Evolutionary conservation across 2,797 vertebrate genomes (phyloP).

Genomic region (Glossophaga mutica): DNA sequence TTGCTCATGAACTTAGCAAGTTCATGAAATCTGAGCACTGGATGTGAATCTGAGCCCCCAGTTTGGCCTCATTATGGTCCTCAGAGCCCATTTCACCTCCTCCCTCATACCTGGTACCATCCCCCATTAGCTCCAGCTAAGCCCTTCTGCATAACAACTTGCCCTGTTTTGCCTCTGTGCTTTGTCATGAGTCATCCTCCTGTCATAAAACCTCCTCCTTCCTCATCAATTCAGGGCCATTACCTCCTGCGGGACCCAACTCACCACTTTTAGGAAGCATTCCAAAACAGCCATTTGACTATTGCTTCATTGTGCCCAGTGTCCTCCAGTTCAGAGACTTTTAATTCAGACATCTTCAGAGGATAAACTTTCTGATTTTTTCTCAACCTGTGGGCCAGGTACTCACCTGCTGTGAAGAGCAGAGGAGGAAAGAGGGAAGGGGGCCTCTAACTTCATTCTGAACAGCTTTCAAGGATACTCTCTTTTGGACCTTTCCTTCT

Average conservation of each 20-base stretch:
- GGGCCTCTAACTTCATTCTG: neutral
- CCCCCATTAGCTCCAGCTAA: neutral
- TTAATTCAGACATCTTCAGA: neutral
- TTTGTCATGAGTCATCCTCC: conserved; percentile 8
- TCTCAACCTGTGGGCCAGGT: neutral
- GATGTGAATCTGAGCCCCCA: neutral
- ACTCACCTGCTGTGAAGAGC: neutral
- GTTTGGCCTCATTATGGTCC: neutral
- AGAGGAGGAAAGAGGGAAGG: neutral
- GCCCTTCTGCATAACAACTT: neutral
- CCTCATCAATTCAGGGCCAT: neutral
- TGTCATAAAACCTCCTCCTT: neutral
- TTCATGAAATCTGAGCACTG: too few species aligned
- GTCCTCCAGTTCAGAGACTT: neutral
- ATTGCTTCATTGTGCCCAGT: neutral
- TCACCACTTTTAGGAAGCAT: neutral
- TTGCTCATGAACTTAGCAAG: neutral
- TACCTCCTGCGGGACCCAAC: neutral
- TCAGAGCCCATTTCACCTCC: neutral
- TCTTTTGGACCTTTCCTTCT: neutral
- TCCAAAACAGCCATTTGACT: conserved; percentile 1
- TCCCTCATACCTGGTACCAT: neutral
- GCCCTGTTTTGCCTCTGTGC: neutral
- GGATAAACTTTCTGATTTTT: neutral
- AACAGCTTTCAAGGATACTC: neutral